phyloP scores from a whole-genome alignment of 2,888 invertebrate genomes.

The Allygus modestus region DNA sequence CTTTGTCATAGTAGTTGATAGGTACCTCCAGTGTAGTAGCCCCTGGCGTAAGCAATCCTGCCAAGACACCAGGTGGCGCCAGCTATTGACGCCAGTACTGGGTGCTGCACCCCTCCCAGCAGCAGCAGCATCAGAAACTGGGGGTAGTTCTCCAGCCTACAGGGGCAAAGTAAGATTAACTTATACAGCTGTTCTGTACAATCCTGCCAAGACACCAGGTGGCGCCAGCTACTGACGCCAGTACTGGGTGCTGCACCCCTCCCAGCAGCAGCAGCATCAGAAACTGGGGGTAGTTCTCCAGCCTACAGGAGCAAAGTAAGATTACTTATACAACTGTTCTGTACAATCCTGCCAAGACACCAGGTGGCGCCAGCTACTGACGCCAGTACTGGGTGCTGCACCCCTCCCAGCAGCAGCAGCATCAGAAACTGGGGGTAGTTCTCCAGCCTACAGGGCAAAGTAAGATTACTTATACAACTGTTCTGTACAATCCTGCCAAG shows the following conservation, averaged over 20 bases:
- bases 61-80: conserved; percentile 53
- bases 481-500: conserved; percentile 59
- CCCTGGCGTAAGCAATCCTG: conserved; percentile 54
- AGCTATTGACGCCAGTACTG: conserved; percentile 38
- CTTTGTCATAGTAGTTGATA: not conserved
- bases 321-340: too few species aligned
- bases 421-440: conserved; percentile 60
- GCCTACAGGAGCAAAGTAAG: too few species aligned
- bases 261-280: conserved; percentile 53
- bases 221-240: conserved; percentile 39
- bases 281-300: conserved; percentile 60
- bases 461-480: too few species aligned
- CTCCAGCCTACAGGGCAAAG: conserved; percentile 52
- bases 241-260: conserved; percentile 46
- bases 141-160: conserved; percentile 58
- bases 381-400: conserved; percentile 51
- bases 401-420: conserved; percentile 53
- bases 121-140: conserved; percentile 58
- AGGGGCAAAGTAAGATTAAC: too few species aligned
- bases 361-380: conserved; percentile 44
- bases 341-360: conserved; percentile 59
- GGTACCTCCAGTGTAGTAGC: conserved; percentile 58
- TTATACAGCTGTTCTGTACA: too few species aligned
- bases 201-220: conserved; percentile 59
- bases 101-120: conserved; percentile 55